A percentile compares a stretch with the other conserved stretches of the same genome.
phyloP scores from a whole-genome alignment of 1,140 invertebrate species.

The Drosophila setifemur region DNA sequence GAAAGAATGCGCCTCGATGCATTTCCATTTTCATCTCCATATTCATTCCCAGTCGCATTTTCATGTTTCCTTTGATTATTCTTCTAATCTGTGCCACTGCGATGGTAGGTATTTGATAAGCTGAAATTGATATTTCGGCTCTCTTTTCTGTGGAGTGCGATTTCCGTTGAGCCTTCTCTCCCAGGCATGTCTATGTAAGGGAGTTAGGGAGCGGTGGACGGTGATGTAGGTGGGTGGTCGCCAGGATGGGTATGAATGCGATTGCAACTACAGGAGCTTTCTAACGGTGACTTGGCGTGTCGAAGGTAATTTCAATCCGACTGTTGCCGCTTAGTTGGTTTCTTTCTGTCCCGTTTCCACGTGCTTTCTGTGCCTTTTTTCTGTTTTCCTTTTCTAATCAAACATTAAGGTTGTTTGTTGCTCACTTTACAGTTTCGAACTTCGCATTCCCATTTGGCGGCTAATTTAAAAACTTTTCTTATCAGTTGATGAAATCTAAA shows the following conservation, averaged over 20 bases:
- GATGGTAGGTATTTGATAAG: constrained; percentile 66
- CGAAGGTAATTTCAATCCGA: constrained; percentile 63
- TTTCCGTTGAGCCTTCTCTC: constrained; percentile 8
- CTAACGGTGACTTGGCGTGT: constrained; percentile 75
- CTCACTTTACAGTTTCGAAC: constrained; percentile 73
- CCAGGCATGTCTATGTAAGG: constrained; percentile 10
- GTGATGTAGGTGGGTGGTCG: constrained; percentile 7
- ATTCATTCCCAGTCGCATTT: constrained; percentile 1
- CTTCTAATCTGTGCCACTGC: constrained; percentile 55
- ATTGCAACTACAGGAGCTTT: constrained; percentile 54
- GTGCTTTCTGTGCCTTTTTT: constrained; percentile 41
- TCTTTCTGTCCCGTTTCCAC: constrained; percentile 8
- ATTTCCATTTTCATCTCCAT: constrained; percentile 44
- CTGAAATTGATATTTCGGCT: constrained; percentile 69
- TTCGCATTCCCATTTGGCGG: constrained; percentile 63
- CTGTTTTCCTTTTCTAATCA: constrained; percentile 66
- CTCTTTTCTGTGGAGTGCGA: constrained; percentile 19
- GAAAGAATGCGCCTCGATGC: constrained; percentile 45
- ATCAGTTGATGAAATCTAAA: constrained; percentile 80
- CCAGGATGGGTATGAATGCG: not conserved
- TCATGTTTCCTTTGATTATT: constrained; percentile 49
- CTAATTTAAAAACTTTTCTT: constrained; percentile 81
- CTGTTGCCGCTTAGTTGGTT: constrained; percentile 6
- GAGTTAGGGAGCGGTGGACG: constrained; percentile 15
- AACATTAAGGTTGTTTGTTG: constrained; percentile 49